Evolutionary conservation across 2,888 invertebrate genomes (phyloP), one percentile per base, ranked within the genome.

Genomic region (Epistrophella euchroma): DNA sequence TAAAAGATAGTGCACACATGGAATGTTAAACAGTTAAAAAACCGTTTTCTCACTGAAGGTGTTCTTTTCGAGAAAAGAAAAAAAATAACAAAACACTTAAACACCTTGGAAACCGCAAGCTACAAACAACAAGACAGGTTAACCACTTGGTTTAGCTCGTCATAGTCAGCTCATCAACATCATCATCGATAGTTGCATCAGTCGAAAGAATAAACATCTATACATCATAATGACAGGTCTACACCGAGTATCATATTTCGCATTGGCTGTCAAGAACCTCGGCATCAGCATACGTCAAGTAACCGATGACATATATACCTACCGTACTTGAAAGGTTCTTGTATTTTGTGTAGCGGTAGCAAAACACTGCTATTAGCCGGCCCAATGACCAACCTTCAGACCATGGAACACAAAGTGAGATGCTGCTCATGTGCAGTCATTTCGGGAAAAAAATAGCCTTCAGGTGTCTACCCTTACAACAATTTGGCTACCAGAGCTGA

Each of bases 91-190:
- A 58, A 43, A 55, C 32, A 60, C 19, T 58, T 25, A 70, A 84
- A 66, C 58, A 84, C 79, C 60, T 72, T 55, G 47, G 13, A 52
- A 66, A 73, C 76, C 80, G 35, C 75, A 80, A 32, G 10, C 28
- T 47, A 66, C 72, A 15, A 40, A 75, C 78, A 76, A 56, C 56
- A 64, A 52, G 76, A 68, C 72, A 73, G 66, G 76, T 73, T 70
- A 68, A 73, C 76, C 76, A 76, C 74, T 58, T 37, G 64, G 74
- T 58, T 50, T 55, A 75, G 35, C 70, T 71, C 43, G 74, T 75
- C 70, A 74, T 78, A 32, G 19, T 66, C 32, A 32, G 47, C 60
- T 64, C 56, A 35, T 45, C 68, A 45, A 55, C 43, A 66, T 35
- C 68, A 45, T 62, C 43, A 66, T 35, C 72, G 43, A 71, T 5